A percentile compares a stretch with the other conserved stretches of the same genome.
Evolutionary conservation across 1,140 invertebrate genomes (phyloP).

Genomic region (Daktulosphaira vitifoliae): DNA sequence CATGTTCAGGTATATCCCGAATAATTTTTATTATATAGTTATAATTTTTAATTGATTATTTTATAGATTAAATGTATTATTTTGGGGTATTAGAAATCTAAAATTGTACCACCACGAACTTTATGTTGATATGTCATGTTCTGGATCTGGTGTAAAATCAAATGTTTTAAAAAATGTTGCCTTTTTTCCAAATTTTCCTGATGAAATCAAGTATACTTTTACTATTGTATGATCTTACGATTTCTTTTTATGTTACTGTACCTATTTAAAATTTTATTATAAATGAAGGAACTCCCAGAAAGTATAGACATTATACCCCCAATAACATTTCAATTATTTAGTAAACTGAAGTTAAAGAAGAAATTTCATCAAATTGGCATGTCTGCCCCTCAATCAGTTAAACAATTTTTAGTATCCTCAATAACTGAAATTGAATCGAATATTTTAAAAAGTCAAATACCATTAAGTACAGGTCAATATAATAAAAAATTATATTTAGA

Average conservation of each 20-base stretch:
- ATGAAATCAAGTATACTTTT: not conserved
- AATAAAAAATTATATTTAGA: not conserved
- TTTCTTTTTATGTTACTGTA: too few species aligned
- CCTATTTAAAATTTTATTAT: too few species aligned
- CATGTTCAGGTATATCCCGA: too few species aligned
- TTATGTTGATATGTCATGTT: not conserved
- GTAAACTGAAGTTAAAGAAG: not conserved
- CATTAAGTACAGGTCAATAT: not conserved
- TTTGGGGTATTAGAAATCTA: conserved; percentile 25
- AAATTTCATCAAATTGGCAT: not conserved
- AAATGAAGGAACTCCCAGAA: conserved; percentile 21
- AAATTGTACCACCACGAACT: not conserved
- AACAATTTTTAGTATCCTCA: not conserved
- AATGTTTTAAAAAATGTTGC: not conserved
- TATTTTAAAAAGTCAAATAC: not conserved
- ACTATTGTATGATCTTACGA: too few species aligned
- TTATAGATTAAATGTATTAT: conserved; percentile 17
- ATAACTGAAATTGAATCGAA: not conserved
- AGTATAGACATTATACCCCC: not conserved
- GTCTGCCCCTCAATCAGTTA: not conserved
- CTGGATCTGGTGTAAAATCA: not conserved
- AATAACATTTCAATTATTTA: conserved; percentile 9
- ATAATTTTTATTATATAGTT: too few species aligned
- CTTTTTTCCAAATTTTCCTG: not conserved
- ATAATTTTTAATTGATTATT: too few species aligned